phyloP scores from a whole-genome alignment of 37 sponge, comb jelly and placozoan species.

The Petrosia ficiformis region DNA sequence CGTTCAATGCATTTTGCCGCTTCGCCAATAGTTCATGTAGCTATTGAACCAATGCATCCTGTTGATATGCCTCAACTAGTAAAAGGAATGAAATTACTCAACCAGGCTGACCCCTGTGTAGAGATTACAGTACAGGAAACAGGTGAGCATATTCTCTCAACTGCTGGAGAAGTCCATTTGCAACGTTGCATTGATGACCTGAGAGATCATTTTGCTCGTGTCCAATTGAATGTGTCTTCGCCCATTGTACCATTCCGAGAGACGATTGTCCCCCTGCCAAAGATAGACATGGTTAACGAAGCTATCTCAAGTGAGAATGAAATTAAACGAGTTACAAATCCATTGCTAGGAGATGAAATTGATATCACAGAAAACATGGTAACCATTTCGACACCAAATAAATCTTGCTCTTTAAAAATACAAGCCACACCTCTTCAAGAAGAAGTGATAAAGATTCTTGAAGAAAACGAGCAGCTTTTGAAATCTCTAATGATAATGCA shows the following conservation, averaged over 20 bases:
- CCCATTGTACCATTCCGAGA: conserved; percentile 96
- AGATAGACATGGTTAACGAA: conserved; percentile 87
- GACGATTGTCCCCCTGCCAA: conserved; percentile 81
- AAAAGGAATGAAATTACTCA: conserved; percentile 82
- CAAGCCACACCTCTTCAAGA: conserved; percentile 67
- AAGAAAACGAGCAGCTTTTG: conserved; percentile 41
- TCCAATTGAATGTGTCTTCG: conserved; percentile 83
- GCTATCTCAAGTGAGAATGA: conserved; percentile 57
- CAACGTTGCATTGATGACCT: conserved; percentile 92
- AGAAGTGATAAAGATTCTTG: conserved; percentile 36
- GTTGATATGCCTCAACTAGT: conserved; percentile 65
- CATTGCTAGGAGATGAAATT: background rate
- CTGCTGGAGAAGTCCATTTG: conserved; percentile 96
- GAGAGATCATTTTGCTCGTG: conserved; percentile 41
- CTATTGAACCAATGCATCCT: conserved; percentile 83
- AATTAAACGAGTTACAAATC: conserved; percentile 10
- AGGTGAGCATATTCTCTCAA: conserved; percentile 84
- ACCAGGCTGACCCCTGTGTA: conserved; percentile 93
- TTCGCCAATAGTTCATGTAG: conserved; percentile 87
- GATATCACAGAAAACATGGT: background rate
- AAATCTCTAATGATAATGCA: conserved; percentile 31
- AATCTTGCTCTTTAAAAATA: conserved; percentile 24
- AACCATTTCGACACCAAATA: conserved; percentile 49
- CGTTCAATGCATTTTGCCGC: conserved; percentile 67
- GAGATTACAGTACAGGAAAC: conserved; percentile 76